A percentile compares a stretch with the other conserved stretches of the same genome.
phyloP scores from a whole-genome alignment of 2,888 invertebrate species.

The Acleris literana region DNA sequence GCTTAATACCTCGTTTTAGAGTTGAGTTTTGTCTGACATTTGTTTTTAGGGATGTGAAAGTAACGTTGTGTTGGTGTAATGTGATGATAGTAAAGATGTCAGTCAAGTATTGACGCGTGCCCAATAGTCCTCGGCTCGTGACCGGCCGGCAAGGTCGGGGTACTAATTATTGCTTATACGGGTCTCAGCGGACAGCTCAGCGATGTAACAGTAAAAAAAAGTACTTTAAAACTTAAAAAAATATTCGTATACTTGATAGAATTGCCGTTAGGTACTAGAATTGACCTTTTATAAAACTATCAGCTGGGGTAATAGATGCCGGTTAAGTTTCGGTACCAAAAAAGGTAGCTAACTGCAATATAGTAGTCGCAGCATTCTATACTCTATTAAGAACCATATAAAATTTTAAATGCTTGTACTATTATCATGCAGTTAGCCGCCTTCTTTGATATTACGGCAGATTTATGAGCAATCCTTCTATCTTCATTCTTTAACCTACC shows the following conservation, averaged over 20 bases:
- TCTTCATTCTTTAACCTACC: too few species aligned
- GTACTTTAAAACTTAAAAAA: conserved; percentile 18
- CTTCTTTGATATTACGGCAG: too few species aligned
- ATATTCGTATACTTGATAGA: neutral
- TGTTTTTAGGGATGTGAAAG: conserved; percentile 23
- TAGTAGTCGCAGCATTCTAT: too few species aligned
- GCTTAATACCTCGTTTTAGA: conserved; percentile 44
- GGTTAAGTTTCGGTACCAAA: too few species aligned
- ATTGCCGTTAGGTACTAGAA: too few species aligned
- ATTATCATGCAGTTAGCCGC: too few species aligned
- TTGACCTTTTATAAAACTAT: neutral
- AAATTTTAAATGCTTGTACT: too few species aligned
- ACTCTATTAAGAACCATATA: too few species aligned
- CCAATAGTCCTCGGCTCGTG: conserved; percentile 61
- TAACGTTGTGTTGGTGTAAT: conserved; percentile 63
- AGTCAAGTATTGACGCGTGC: conserved; percentile 79
- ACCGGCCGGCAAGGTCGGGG: conserved; percentile 54
- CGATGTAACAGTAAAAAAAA: conserved; percentile 24
- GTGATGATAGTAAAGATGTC: conserved; percentile 79
- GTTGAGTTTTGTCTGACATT: conserved; percentile 45
- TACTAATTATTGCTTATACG: conserved; percentile 73
- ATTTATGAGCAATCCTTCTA: too few species aligned
- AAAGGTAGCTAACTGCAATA: too few species aligned
- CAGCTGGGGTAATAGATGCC: too few species aligned
- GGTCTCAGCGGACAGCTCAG: conserved; percentile 42